Evolutionary conservation across 1,140 invertebrate species (phyloP).

Genomic region (Chlorops oryzae): DNA sequence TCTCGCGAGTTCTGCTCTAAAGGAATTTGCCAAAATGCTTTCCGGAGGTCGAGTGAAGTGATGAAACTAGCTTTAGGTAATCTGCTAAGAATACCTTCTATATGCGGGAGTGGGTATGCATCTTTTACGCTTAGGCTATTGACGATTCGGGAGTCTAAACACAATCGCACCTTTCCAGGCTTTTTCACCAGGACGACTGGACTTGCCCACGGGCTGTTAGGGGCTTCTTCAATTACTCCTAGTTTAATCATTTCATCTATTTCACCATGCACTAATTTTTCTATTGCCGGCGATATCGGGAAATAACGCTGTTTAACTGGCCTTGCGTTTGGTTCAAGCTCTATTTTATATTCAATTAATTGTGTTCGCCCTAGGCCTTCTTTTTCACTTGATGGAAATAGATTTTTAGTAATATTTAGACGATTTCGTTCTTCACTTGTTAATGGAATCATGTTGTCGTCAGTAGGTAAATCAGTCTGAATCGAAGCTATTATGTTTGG

Average conservation of each 20-base stretch:
- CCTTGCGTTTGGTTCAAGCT: no score
- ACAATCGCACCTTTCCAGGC: conserved; percentile 22
- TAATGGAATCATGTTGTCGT: no score
- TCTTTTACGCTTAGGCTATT: conserved; percentile 28
- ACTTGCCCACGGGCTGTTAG: no score
- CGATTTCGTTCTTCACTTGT: neutral
- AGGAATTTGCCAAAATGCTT: conserved; percentile 19
- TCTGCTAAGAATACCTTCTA: conserved; percentile 15
- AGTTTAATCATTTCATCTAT: conserved; percentile 23
- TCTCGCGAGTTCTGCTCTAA: conserved; percentile 14
- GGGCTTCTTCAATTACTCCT: conserved; percentile 22
- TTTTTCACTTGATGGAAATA: neutral
- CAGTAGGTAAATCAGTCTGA: neutral
- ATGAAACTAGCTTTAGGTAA: conserved; percentile 17
- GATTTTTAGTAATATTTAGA: neutral
- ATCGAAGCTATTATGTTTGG: neutral
- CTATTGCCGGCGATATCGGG: conserved; percentile 17
- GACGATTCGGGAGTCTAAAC: conserved; percentile 28
- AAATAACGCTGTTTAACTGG: no score
- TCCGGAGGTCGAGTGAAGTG: conserved; percentile 17
- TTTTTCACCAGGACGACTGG: conserved; percentile 32
- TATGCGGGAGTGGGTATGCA: conserved; percentile 27
- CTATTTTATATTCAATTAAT: conserved; percentile 23
- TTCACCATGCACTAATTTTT: conserved; percentile 19
- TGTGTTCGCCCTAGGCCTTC: conserved; percentile 20